Base-by-base conservation (phyloP, 2,113 vertebrate species). In the Notiomystis cincta region DNA sequence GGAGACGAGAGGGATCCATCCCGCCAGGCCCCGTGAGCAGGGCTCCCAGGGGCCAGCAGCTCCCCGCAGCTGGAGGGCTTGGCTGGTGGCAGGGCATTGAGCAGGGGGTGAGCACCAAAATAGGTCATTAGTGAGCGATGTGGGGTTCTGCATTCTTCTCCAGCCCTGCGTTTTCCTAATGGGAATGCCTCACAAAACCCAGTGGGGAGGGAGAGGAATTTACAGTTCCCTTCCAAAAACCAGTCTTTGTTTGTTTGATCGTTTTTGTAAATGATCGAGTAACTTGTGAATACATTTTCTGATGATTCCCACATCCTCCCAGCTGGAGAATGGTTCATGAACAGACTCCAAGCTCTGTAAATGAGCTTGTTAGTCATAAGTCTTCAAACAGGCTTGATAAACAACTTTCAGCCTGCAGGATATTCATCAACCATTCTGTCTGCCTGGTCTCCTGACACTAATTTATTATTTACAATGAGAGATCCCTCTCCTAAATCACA, bases 291-390 rank as follows among this genome's bases (percentile, higher is more conserved):
- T 95, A 93, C 95, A 92, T 95, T 97, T 96, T 95, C 96, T 96
- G 94, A 97, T 96, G 96, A 95, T 96, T 97, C 95, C 94, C 95
- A 97, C 96, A 97, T 97, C 95, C 96, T 97, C 96, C 94, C 96
- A 96, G 96, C 96, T 97, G 96, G 95, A 96, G 88, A 71, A 93
- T 0, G 57, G 88, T 16, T 96, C 96, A 89, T 71, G 92, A 97
- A 97, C 96, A 95, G 80, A 51, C 82, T 94, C 90, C 93, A 97
- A 94, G 79, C 90, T 92, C 92, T 90, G 92, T 84, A 96, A 95
- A 96, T 93, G 95, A 97, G 91, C 90, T 96, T 97, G 95, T 96
- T 96, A 96, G 95, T 97, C 95, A 93, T 96, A 94, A 94, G 93
- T 37, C 95, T 96, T 97, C 95, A 97, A 97, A 95, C 85, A 78